These are phyloP conservation scores for Apocheima hispidaria DNA, from an alignment of 2,888 invertebrate genomes.

Conservation along the genomic window DNA sequence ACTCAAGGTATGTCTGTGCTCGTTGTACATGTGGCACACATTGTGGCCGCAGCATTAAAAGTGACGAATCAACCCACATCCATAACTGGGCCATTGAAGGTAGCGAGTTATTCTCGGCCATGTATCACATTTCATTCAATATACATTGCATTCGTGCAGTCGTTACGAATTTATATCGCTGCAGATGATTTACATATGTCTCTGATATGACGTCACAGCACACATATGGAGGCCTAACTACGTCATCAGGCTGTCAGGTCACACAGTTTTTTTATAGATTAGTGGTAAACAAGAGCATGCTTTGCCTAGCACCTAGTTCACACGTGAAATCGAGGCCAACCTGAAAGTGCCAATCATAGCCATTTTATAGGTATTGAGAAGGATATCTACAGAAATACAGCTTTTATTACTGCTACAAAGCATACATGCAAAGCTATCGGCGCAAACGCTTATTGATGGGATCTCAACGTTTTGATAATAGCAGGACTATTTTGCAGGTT, in stretches of 20 bases:
- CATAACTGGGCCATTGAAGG: constrained; percentile 31
- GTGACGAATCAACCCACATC: constrained; percentile 29
- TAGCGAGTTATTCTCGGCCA: constrained; percentile 33
- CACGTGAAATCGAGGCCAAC: constrained; percentile 27
- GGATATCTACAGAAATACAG: not conserved
- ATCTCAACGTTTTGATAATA: too few relatives aligned
- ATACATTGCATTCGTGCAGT: constrained; percentile 1
- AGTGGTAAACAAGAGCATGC: constrained; percentile 9
- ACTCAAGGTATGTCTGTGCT: too few relatives aligned
- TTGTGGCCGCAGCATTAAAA: constrained; percentile 27
- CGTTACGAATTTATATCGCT: not conserved
- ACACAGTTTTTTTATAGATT: constrained; percentile 3
- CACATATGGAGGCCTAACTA: constrained; percentile 9
- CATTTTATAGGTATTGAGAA: constrained; percentile 25
- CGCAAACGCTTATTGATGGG: too few relatives aligned
- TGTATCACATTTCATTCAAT: constrained; percentile 31
- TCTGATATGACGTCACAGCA: constrained; percentile 15
- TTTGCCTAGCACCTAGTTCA: constrained; percentile 17
- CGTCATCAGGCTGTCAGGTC: constrained; percentile 18
- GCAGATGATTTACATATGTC: constrained; percentile 15
- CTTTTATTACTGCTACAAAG: not conserved
- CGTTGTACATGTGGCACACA: too few relatives aligned
- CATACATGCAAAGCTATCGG: not conserved
- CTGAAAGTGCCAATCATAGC: constrained; percentile 35
- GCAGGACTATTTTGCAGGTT: too few relatives aligned